Evolutionary conservation across 35 echinoderm and acorn worm genomes (phyloP).

Genomic region (Ophioderma brevispina): DNA sequence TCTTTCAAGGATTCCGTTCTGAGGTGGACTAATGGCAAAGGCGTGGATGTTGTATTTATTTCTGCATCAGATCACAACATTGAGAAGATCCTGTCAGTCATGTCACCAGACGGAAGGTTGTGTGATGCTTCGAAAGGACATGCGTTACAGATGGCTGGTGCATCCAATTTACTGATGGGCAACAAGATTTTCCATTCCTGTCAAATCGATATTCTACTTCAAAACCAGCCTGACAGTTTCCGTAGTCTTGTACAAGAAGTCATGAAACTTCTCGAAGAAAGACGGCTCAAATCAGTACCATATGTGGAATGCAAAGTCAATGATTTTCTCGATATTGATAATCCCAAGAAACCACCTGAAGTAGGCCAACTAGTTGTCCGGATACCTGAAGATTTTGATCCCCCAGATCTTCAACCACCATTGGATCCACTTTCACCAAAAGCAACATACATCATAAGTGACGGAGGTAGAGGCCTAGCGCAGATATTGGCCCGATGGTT

Average conservation of each 20-base stretch:
- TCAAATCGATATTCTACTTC: slow-evolving; percentile 56
- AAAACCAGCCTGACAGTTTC: slow-evolving; percentile 26
- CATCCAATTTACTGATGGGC: slow-evolving; percentile 41
- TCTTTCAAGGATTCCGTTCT: slow-evolving; percentile 48
- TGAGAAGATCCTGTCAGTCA: slow-evolving; percentile 27
- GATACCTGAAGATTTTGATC: slow-evolving; percentile 57
- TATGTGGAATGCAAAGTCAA: slow-evolving; percentile 13
- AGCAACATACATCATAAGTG: slow-evolving; percentile 77
- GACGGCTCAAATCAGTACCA: slow-evolving; percentile 36
- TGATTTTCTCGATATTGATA: slow-evolving; percentile 36
- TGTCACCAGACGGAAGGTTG: slow-evolving; percentile 60
- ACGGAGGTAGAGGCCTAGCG: slow-evolving; percentile 44
- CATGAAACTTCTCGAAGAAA: slow-evolving; percentile 6
- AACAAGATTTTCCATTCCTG: slow-evolving; percentile 64
- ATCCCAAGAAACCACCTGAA: background rate
- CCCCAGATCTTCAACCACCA: slow-evolving; percentile 35
- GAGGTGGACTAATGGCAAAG: slow-evolving; percentile 43
- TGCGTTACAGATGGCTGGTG: background rate
- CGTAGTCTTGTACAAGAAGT: slow-evolving; percentile 37
- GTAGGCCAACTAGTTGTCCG: slow-evolving; percentile 25
- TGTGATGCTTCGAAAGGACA: slow-evolving; percentile 27
- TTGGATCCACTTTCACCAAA: slow-evolving; percentile 59
- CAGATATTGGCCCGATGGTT: slow-evolving; percentile 76
- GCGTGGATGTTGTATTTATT: slow-evolving; percentile 73
- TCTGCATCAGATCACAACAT: slow-evolving; percentile 41